Percentiles rank a stretch among this genome's conserved stretches.
Evolutionary conservation across 2,113 vertebrate species (phyloP).

Genomic region (Seriola rivoliana): DNA sequence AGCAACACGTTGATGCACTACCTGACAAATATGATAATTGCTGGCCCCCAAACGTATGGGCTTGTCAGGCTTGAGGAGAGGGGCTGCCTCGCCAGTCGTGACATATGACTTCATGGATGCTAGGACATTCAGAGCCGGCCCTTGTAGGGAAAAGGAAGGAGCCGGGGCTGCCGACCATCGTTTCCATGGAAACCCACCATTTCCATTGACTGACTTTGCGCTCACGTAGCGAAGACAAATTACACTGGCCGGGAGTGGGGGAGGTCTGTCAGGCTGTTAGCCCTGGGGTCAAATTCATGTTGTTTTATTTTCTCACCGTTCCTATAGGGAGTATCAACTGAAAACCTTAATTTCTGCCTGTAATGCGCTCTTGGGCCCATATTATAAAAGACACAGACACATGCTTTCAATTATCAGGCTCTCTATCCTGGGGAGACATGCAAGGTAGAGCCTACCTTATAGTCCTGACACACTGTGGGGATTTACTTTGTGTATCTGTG

Average conservation of each 20-base stretch:
- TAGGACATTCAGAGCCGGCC: constrained; percentile 78
- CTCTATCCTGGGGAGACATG: constrained; percentile 47
- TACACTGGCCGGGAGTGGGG: constrained; percentile 79
- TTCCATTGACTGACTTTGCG: constrained; percentile 87
- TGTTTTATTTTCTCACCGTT: constrained; percentile 84
- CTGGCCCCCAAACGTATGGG: constrained; percentile 74
- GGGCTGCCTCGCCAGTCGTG: constrained; percentile 75
- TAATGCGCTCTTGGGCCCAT: constrained; percentile 64
- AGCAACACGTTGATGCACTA: constrained; percentile 75
- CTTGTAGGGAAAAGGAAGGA: constrained; percentile 56
- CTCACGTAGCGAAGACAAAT: constrained; percentile 88
- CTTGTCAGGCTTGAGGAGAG: constrained; percentile 75
- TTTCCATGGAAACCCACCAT: constrained; percentile 86
- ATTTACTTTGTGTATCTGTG: constrained; percentile 32
- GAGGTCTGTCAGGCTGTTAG: constrained; percentile 84
- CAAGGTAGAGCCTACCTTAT: constrained; percentile 43
- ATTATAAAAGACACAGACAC: constrained; percentile 70
- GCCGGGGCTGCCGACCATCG: constrained; percentile 78
- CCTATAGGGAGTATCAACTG: constrained; percentile 76
- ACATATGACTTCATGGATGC: constrained; percentile 84
- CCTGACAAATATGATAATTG: constrained; percentile 84
- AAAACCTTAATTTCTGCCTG: constrained; percentile 74
- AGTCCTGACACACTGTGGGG: constrained; percentile 38
- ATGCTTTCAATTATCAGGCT: constrained; percentile 69
- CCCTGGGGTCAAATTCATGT: constrained; percentile 84